A percentile compares a stretch with the other conserved stretches of the same genome.
These are phyloP conservation scores for Prietella phreatophila DNA, from an alignment of 2,113 vertebrate genomes.

Conservation along the genomic window DNA sequence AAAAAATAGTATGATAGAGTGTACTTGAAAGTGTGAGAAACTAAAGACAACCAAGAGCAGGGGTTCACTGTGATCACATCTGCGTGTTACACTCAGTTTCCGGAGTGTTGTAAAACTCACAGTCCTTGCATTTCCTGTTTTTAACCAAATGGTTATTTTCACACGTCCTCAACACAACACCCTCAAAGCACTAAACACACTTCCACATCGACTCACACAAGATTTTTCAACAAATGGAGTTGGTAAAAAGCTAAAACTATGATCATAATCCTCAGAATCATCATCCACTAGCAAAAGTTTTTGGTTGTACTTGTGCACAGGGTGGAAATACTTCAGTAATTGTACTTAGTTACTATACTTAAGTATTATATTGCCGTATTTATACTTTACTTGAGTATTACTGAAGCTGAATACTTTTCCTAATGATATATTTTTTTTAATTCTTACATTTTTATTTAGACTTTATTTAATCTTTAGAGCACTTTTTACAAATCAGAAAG, in stretches of 20 bases:
- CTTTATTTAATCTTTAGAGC: not conserved
- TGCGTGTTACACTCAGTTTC: slow-evolving; percentile 28
- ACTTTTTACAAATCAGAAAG: not conserved
- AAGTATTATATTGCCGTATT: not conserved
- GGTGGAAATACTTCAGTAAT: not conserved
- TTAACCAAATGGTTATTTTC: slow-evolving; percentile 34
- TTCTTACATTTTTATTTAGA: not conserved
- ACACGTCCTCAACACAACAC: slow-evolving; percentile 19
- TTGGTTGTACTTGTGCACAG: not conserved
- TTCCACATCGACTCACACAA: not conserved
- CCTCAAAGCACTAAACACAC: not conserved
- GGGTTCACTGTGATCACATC: slow-evolving; percentile 4
- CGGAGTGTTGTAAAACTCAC: slow-evolving; percentile 50
- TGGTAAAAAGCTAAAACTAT: not conserved
- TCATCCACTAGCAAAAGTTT: not conserved
- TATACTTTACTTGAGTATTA: not conserved
- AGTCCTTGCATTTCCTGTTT: slow-evolving; percentile 51
- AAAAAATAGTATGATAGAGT: not conserved
- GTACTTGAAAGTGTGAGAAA: slow-evolving; percentile 15
- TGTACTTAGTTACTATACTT: not conserved
- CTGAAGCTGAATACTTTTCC: too few species aligned
- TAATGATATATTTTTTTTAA: not conserved
- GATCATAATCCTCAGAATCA: not conserved
- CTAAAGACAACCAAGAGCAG: not conserved
- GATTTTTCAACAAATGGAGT: not conserved